Base-by-base conservation (phyloP, 2,888 invertebrate genomes). In the Odontothrips loti region DNA sequence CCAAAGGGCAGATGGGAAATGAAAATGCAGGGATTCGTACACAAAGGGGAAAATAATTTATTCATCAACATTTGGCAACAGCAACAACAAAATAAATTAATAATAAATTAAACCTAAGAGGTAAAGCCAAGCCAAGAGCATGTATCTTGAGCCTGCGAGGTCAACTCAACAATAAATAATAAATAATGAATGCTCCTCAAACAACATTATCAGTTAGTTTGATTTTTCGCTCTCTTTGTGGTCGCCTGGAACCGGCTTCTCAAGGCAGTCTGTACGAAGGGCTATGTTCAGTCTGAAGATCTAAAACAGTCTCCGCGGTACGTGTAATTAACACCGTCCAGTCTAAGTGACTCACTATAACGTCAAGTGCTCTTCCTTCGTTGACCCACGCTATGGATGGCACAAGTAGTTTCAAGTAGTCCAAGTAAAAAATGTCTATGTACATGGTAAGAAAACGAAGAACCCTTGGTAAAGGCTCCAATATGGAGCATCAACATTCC, bases 21-120 rank as follows among this genome's bases (percentile, higher is more conserved):
- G 34, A 43, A 43, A 58, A 11, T 15, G 58, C 58, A 15, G 58
- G 34, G 34, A n/a, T 75, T 75, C 23, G 68, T 75, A 27, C n/a
- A 17, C 58, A 58, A n/a, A 58, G 58, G 58, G n/a, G 58, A 27
- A 75, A 75, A 75, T 75, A 75, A 75, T 75, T 75, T 75, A 75
- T 75, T 75, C 68, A 27, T 75, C 68, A 75, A 75, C 68, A 75
- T 75, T 75, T 75, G 68, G 68, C 68, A 75, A 75, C 68, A 75
- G 68, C 68, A 27, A 75, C 23, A 23, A 58, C 17, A 20, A 58
- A 58, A 75, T 75, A 27, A 75, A 75, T 23, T 27, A 27, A 75
- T 12, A 75, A 75, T 75, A 75, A 75, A 75, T 75, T 27, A 75
- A 27, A 12, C 23, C 68, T 75, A 75, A 23, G 12, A 27, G 68